A percentile compares a stretch with the other conserved stretches of the same genome.
Evolutionary conservation across 2,797 vertebrate genomes (phyloP).

Genomic region (Anguilla anguilla): DNA sequence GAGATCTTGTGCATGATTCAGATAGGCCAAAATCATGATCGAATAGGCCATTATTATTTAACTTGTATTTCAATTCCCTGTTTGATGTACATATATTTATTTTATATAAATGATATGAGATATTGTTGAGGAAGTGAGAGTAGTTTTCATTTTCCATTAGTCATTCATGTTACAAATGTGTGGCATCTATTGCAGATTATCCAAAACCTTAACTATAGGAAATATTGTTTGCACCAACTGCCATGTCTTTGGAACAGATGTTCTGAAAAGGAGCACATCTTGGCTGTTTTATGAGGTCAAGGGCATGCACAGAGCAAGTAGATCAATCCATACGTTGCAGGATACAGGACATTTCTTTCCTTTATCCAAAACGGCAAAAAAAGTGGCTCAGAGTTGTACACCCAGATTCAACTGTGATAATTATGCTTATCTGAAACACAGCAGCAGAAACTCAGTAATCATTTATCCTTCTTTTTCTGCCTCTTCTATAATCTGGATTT

Average conservation of each 20-base stretch:
- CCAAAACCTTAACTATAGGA: neutral
- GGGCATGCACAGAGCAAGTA: too few species aligned
- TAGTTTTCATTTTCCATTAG: neutral
- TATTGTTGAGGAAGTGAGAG: neutral
- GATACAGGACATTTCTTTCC: too few species aligned
- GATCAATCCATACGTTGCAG: neutral
- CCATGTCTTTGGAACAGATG: neutral
- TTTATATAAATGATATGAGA: neutral
- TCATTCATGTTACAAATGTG: neutral
- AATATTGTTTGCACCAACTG: neutral
- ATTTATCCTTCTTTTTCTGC: constrained; percentile 36
- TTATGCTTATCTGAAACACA: constrained; percentile 59
- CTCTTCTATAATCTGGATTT: constrained; percentile 41
- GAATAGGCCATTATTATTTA: too few species aligned
- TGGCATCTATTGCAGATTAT: neutral
- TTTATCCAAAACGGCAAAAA: neutral
- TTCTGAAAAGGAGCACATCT: neutral
- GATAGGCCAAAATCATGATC: too few species aligned
- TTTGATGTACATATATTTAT: neutral
- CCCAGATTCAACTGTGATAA: constrained; percentile 57
- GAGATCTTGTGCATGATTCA: too few species aligned
- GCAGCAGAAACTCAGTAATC: constrained; percentile 46
- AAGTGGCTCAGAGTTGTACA: neutral
- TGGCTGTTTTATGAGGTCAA: too few species aligned
- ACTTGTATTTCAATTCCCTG: too few species aligned